phyloP scores from a whole-genome alignment of 1,140 invertebrate genomes.

The Cydia strobilella region DNA sequence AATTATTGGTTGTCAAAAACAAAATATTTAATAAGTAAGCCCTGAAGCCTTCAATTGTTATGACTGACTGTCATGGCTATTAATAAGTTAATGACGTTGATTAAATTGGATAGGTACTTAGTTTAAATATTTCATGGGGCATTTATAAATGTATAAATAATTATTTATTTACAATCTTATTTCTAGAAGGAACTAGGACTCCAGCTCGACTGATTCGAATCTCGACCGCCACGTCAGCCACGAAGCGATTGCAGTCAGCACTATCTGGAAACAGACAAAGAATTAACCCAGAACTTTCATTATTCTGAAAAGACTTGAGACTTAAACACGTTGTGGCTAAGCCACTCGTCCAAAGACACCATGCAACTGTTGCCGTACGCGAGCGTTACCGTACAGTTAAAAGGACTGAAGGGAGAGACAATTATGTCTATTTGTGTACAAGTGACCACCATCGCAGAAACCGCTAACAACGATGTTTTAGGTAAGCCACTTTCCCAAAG shows the following conservation, averaged over 20 bases:
- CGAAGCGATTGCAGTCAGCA: slow-evolving; percentile 50
- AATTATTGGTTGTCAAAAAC: no score
- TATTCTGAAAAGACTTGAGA: no score
- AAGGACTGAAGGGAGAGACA: no score
- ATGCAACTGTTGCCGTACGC: slow-evolving; percentile 61
- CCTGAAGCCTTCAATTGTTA: no score
- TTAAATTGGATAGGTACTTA: neutral
- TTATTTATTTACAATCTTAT: slow-evolving; percentile 15
- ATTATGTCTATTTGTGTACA: no score
- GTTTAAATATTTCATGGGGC: neutral
- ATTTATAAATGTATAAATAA: neutral
- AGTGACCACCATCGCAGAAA: slow-evolving; percentile 48
- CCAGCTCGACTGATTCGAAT: slow-evolving; percentile 67
- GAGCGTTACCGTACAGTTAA: slow-evolving; percentile 49
- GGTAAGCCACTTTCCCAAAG: slow-evolving; percentile 58
- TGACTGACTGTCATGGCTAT: no score
- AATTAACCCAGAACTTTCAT: no score
- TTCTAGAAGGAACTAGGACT: slow-evolving; percentile 48
- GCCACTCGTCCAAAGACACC: slow-evolving; percentile 51
- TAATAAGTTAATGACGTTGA: no score
- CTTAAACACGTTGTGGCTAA: slow-evolving; percentile 52
- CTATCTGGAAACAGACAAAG: slow-evolving; percentile 44
- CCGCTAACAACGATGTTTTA: slow-evolving; percentile 55
- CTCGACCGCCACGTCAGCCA: slow-evolving; percentile 67
- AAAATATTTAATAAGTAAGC: no score